These are phyloP conservation scores for Channa maculata DNA, from an alignment of 2,113 vertebrate species.

Conservation along the genomic window DNA sequence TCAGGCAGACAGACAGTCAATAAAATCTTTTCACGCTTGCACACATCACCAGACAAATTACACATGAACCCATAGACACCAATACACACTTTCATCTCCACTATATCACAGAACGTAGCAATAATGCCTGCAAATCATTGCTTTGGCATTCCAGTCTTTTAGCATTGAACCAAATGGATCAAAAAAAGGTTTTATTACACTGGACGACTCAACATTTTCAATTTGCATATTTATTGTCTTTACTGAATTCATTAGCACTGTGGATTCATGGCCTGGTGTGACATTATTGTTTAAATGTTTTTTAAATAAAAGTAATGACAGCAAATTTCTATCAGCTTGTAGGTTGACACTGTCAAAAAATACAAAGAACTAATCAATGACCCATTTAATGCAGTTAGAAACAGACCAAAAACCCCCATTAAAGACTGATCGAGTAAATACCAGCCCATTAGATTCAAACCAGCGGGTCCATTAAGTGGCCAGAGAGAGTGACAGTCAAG, in stretches of 20 bases:
- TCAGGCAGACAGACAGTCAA: slow-evolving; percentile 29
- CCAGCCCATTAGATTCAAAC: slow-evolving; percentile 49
- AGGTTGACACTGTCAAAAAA: slow-evolving; percentile 25
- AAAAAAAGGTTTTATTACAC: neutral
- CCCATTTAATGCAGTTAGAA: slow-evolving; percentile 28
- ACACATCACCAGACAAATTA: slow-evolving; percentile 34
- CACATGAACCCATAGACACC: slow-evolving; percentile 21
- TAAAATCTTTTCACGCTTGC: slow-evolving; percentile 47
- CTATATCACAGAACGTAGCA: neutral
- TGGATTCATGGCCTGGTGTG: neutral
- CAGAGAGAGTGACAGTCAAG: slow-evolving; percentile 54
- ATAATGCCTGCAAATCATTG: slow-evolving; percentile 18
- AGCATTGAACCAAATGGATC: neutral
- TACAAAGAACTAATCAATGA: slow-evolving; percentile 6
- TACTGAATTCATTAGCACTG: slow-evolving; percentile 2
- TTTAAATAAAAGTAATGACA: neutral
- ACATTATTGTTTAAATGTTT: slow-evolving; percentile 12
- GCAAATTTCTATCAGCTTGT: slow-evolving; percentile 12
- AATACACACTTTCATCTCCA: slow-evolving; percentile 17
- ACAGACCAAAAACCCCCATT: slow-evolving; percentile 40
- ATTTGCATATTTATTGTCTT: slow-evolving; percentile 37
- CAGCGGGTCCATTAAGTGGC: slow-evolving; percentile 33
- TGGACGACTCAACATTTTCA: neutral
- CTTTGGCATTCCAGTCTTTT: neutral
- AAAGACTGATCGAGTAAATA: slow-evolving; percentile 44